Base-by-base conservation (phyloP, 2,888 invertebrate species). In the Resseliella maxima region DNA sequence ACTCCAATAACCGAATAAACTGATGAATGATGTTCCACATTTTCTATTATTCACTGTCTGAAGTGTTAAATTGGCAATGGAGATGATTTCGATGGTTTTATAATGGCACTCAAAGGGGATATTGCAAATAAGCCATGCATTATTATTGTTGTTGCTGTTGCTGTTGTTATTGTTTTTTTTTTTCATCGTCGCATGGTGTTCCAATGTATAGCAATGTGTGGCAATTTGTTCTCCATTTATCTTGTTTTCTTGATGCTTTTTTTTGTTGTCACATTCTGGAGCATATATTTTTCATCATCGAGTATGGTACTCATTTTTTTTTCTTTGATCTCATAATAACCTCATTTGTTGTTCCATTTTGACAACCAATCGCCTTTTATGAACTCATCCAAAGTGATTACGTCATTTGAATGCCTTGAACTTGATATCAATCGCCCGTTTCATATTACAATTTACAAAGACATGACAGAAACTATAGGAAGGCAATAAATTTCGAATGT, bases 1-100 rank as follows among this genome's bases (percentile, higher is more conserved):
- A 18, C 12, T n/a, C 59, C 24, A 15, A 24, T 8, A 18, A 1
- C 2, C 46, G 12, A 18, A 18, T 50, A 50, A 24, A 24, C 59
- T 59, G 59, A 59, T 59, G 59, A 59, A 59, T 50, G 46, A 50
- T 50, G 18, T 50, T 18, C 46, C 46, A 50, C 18, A 6, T n/a
- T 24, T 59, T 59, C 59, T 59, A 59, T 59, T 59, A 59, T 59
- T 59, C 59, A 59, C 59, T 59, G 59, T 59, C 59, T 59, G 59
- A 59, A 59, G 59, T 59, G 59, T 59, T 59, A n/a, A 59, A 59
- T 59, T 59, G 59, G 59, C 59, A 24, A 59, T 59, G 59, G 24
- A 59, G 59, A 59, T 59, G 59, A 59, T n/a, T 59, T 50, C 24
- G 59, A 59, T 59, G 59, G 59, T 59, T 59, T 59, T 24, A 59